Conservation (phyloP, 2,888 invertebrate species). For the Watsonalla cultraria region DNA sequence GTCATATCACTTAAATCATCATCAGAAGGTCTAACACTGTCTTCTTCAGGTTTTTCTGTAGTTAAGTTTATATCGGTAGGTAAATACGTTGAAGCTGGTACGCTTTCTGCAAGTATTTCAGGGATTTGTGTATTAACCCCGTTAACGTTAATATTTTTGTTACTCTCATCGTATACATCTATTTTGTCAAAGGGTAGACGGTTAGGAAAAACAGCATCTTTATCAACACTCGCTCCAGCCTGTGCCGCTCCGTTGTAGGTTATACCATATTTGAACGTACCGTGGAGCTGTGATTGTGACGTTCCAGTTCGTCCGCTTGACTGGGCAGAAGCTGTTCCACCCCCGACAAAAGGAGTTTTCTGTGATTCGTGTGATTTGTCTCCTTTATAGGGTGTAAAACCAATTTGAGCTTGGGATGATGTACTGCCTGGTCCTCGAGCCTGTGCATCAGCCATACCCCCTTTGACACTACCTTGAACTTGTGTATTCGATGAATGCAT, state of each 20-base stretch:
- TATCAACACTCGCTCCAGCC: constrained; percentile 85
- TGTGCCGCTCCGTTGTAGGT: constrained; percentile 90
- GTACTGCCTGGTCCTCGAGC: constrained; percentile 91
- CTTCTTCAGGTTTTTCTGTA: constrained; percentile 29
- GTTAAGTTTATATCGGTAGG: constrained; percentile 19
- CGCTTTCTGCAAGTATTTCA: constrained; percentile 21
- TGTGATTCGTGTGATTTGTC: constrained; percentile 72
- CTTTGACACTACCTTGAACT: constrained; percentile 89
- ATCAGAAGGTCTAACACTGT: constrained; percentile 36
- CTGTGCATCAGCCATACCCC: constrained; percentile 92
- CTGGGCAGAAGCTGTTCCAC: constrained; percentile 88
- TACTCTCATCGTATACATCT: constrained; percentile 60
- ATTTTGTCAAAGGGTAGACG: constrained; percentile 64
- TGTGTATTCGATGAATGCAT: constrained; percentile 88
- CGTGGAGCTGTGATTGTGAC: constrained; percentile 90
- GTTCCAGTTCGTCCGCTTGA: constrained; percentile 86
- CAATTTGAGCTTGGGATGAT: constrained; percentile 93
- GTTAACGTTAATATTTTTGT: constrained; percentile 56
- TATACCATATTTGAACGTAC: constrained; percentile 87
- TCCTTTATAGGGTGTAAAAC: constrained; percentile 86
- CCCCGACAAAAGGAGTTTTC: constrained; percentile 82
- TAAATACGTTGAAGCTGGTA: constrained; percentile 20
- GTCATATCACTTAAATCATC: constrained; percentile 40
- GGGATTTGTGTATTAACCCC: constrained; percentile 28
- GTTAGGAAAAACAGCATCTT: constrained; percentile 69